Evolutionary conservation across 1,140 invertebrate species (phyloP).

Genomic region (Diorhabda carinulata): DNA sequence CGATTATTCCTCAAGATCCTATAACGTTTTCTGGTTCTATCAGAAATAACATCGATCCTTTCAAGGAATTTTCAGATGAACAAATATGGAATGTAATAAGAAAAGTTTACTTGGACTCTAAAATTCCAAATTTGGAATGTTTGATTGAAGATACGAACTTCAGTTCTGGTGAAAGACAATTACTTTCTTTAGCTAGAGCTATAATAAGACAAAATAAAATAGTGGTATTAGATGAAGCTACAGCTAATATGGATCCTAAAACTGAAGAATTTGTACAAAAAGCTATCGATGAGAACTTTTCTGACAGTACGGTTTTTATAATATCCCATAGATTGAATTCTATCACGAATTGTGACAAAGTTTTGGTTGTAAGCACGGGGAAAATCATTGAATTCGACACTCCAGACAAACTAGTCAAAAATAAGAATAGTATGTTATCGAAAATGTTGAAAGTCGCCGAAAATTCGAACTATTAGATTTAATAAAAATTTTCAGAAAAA

Average conservation of each 20-base stretch:
- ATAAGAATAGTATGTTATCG: background rate
- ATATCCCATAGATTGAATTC: conserved; percentile 80
- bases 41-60: conserved; percentile 36
- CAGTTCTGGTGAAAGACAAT: conserved; percentile 74
- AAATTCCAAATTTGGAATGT: conserved; percentile 24
- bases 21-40: conserved; percentile 70
- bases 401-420: conserved; percentile 51
- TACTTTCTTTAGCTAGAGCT: conserved; percentile 74
- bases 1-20: conserved; percentile 84
- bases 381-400: conserved; percentile 66
- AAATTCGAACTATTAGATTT: no score
- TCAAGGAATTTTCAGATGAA: conserved; percentile 48
- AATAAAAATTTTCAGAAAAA: no score
- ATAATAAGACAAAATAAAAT: conserved; percentile 71
- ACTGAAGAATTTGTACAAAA: conserved; percentile 66
- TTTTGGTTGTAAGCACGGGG: conserved; percentile 69
- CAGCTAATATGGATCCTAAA: conserved; percentile 66
- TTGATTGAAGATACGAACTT: conserved; percentile 47
- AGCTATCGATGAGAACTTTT: conserved; percentile 66
- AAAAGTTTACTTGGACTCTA: conserved; percentile 40
- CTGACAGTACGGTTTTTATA: conserved; percentile 71
- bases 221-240: conserved; percentile 74
- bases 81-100: conserved; percentile 39
- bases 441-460: background rate
- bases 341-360: conserved; percentile 73